Conservation (phyloP, 1,140 invertebrate genomes). For the Dendrolimus kikuchii region DNA sequence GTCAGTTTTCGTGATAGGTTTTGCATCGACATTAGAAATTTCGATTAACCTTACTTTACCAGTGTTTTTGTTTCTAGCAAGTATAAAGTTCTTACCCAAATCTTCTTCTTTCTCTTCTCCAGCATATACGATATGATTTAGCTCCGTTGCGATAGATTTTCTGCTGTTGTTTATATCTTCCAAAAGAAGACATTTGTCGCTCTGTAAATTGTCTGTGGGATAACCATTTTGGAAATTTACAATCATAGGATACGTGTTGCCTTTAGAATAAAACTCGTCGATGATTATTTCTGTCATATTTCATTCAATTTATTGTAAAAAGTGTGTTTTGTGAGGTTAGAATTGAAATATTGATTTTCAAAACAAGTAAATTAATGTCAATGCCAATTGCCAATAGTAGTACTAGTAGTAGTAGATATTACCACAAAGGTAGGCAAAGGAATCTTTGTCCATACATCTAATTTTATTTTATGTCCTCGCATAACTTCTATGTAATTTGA, state of each 20-base stretch:
- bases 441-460: too few relatives aligned
- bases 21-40: slow-evolving; percentile 27
- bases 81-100: slow-evolving; percentile 35
- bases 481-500: too few relatives aligned
- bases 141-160: slow-evolving; percentile 28
- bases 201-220: slow-evolving; percentile 26
- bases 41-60: slow-evolving; percentile 51
- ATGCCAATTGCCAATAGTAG: too few relatives aligned
- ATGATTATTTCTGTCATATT: slow-evolving; percentile 30
- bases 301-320: too few relatives aligned
- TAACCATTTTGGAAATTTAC: slow-evolving; percentile 51
- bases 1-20: slow-evolving; percentile 32
- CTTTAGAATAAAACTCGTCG: slow-evolving; percentile 36
- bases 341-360: too few relatives aligned
- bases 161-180: slow-evolving; percentile 21
- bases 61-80: slow-evolving; percentile 37
- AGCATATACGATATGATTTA: slow-evolving; percentile 36
- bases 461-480: too few relatives aligned
- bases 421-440: too few relatives aligned
- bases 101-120: slow-evolving; percentile 43
- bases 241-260: slow-evolving; percentile 28
- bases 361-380: too few relatives aligned
- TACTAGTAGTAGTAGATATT: too few relatives aligned
- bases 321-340: too few relatives aligned
- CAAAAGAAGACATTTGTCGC: slow-evolving; percentile 25